Conservation (phyloP, 1,140 invertebrate genomes). For the Stenopsyche tienmushanensis region DNA sequence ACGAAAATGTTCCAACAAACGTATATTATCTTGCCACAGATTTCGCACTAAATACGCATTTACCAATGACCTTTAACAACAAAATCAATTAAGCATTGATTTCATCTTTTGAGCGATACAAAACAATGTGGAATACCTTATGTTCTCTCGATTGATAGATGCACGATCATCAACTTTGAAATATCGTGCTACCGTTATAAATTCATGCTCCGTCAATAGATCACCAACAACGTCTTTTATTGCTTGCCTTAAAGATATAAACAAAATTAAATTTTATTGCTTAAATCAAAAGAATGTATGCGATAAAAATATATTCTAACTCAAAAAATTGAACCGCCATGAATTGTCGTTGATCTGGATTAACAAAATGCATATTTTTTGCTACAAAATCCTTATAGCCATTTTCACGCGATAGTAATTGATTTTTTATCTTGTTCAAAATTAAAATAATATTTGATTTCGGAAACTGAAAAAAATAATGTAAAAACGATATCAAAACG, state of each 20-base stretch:
- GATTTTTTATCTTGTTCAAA: constrained; percentile 65
- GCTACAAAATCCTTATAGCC: constrained; percentile 74
- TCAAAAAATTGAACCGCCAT: constrained; percentile 59
- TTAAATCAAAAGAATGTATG: neutral
- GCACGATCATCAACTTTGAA: constrained; percentile 58
- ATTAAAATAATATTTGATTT: constrained; percentile 68
- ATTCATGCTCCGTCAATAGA: constrained; percentile 74
- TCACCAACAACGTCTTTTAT: constrained; percentile 61
- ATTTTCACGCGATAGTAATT: constrained; percentile 56
- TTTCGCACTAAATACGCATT: constrained; percentile 67
- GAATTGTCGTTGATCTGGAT: constrained; percentile 48
- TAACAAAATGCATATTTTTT: constrained; percentile 60
- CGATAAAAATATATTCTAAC: constrained; percentile 45
- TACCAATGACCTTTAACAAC: constrained; percentile 64
- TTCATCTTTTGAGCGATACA: constrained; percentile 3
- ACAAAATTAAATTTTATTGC: neutral
- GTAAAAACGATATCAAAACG: neutral
- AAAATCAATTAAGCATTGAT: neutral
- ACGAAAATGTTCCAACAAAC: constrained; percentile 64
- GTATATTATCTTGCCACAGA: constrained; percentile 67
- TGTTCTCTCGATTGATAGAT: constrained; percentile 53
- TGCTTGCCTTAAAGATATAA: constrained; percentile 55
- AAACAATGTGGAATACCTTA: constrained; percentile 47
- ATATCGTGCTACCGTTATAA: constrained; percentile 68
- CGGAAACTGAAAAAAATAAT: constrained; percentile 60